phyloP scores from a whole-genome alignment of 2,797 vertebrate genomes.

The Brotogeris chrysoptera region DNA sequence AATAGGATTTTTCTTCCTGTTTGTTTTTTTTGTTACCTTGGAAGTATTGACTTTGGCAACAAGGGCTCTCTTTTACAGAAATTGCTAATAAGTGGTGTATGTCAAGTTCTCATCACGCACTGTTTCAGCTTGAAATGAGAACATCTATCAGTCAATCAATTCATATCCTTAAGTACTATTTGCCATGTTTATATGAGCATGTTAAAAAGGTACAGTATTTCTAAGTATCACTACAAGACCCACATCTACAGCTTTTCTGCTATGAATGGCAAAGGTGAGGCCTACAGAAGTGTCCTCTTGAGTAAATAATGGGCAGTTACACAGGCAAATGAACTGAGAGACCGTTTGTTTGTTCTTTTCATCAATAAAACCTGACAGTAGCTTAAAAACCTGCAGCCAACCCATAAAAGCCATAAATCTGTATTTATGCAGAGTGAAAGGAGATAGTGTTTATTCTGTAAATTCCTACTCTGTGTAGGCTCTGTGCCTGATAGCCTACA shows the following conservation, averaged over 20 bases:
- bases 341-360: background rate
- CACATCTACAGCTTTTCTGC: background rate
- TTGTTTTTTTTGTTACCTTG: background rate
- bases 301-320: background rate
- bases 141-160: background rate
- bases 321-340: background rate
- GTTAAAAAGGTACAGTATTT: background rate
- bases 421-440: background rate
- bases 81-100: background rate
- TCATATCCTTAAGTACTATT: background rate
- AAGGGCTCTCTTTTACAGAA: background rate
- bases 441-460: background rate
- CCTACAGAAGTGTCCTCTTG: background rate
- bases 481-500: background rate
- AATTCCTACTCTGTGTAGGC: background rate
- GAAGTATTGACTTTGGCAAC: background rate
- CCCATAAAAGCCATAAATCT: background rate
- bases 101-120: background rate
- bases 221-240: background rate
- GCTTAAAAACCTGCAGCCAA: background rate
- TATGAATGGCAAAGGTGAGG: background rate
- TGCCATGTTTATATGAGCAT: background rate
- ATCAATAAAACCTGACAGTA: background rate
- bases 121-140: background rate
- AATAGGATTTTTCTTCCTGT: background rate